Percentiles rank a stretch among this genome's conserved stretches.
Conservation (phyloP, 2,888 invertebrate genomes). For the Tricholauxania praeusta region DNA sequence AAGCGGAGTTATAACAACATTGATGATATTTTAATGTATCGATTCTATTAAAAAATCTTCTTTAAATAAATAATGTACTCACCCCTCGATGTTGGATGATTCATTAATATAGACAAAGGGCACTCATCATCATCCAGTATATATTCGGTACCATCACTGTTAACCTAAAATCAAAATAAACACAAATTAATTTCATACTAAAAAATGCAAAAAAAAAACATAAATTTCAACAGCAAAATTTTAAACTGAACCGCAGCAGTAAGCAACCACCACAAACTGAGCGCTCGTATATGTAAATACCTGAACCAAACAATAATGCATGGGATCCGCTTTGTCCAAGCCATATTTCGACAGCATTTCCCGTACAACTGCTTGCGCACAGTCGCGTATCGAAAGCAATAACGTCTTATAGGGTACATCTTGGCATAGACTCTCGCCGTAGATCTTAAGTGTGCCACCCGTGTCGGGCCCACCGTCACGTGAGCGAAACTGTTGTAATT, state of each 20-base stretch:
- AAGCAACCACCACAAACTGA: not conserved
- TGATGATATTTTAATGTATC: too few relatives aligned
- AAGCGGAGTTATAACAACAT: too few relatives aligned
- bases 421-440: constrained; percentile 94
- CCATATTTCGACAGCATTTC: constrained; percentile 99
- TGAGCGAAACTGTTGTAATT: constrained; percentile 94
- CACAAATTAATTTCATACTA: not conserved
- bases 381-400: constrained; percentile 91
- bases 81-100: constrained; percentile 88
- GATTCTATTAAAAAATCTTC: too few relatives aligned
- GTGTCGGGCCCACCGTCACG: constrained; percentile 96
- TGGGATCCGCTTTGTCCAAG: constrained; percentile 88
- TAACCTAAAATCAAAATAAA: constrained; percentile 68
- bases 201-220: constrained; percentile 14
- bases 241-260: not conserved
- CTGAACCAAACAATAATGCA: constrained; percentile 95
- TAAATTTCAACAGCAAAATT: constrained; percentile 3
- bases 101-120: constrained; percentile 93
- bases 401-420: constrained; percentile 99
- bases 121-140: constrained; percentile 98
- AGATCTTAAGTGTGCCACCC: constrained; percentile 91
- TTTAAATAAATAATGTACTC: constrained; percentile 67
- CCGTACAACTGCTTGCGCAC: constrained; percentile 90
- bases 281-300: constrained; percentile 61
- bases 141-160: constrained; percentile 83